phyloP scores from a whole-genome alignment of 2,888 invertebrate species.

The Amphipoea lucens region DNA sequence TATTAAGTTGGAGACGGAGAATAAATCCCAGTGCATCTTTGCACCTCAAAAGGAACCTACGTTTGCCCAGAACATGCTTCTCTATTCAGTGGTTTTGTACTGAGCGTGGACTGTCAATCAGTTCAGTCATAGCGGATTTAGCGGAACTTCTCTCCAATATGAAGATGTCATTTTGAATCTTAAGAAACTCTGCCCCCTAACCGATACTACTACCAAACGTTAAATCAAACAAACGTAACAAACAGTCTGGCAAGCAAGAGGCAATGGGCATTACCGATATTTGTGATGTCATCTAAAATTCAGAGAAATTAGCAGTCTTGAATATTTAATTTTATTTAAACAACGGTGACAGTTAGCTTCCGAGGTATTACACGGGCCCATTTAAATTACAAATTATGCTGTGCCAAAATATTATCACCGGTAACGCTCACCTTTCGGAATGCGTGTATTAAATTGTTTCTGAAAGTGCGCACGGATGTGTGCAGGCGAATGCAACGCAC shows the following conservation, averaged over 20 bases:
- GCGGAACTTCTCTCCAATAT: not conserved
- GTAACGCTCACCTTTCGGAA: conserved; percentile 50
- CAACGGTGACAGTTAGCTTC: conserved; percentile 19
- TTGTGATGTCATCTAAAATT: not conserved
- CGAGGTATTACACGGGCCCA: conserved; percentile 35
- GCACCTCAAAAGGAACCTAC: not conserved
- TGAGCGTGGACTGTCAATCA: not conserved
- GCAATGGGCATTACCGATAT: not conserved
- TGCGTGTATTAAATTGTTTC: conserved; percentile 46
- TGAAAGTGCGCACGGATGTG: conserved; percentile 54
- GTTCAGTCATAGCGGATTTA: not conserved
- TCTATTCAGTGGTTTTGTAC: not conserved
- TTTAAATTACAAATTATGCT: conserved; percentile 47
- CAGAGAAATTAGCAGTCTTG: conserved; percentile 13
- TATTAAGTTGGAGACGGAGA: not conserved
- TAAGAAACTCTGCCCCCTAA: not conserved
- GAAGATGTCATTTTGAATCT: not conserved
- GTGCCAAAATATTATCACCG: conserved; percentile 44
- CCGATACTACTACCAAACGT: not conserved
- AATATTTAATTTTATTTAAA: conserved; percentile 30
- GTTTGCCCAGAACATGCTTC: not conserved
- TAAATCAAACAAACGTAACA: not conserved
- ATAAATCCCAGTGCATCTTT: not conserved
- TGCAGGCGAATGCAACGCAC: conserved; percentile 57
- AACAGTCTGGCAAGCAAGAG: no score